Evolutionary conservation across 2,797 vertebrate genomes (phyloP).

Genomic region (Urosaurus nigricauda): DNA sequence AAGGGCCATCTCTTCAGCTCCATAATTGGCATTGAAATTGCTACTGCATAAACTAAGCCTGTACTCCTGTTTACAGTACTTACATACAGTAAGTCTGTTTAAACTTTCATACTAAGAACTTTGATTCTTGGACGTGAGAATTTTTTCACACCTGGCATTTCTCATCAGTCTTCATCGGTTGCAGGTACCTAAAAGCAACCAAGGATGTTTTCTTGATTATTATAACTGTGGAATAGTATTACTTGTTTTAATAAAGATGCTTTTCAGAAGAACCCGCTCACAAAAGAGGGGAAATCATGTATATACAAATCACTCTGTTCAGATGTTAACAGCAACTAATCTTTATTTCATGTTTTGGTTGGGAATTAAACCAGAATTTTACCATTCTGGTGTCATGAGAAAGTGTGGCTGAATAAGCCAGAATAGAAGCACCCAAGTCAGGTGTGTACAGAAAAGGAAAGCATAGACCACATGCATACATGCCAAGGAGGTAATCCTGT

Average conservation of each 20-base stretch:
- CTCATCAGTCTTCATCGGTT: neutral
- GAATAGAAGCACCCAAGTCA: neutral
- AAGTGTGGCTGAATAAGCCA: neutral
- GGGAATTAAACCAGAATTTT: neutral
- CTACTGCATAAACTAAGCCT: neutral
- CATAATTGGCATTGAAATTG: neutral
- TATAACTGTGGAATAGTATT: no score
- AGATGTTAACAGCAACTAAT: neutral
- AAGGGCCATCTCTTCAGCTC: no score
- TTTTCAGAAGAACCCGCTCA: neutral
- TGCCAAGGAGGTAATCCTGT: no score
- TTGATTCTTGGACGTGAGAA: neutral
- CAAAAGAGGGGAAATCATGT: neutral
- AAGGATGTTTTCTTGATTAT: no score
- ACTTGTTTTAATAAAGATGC: neutral
- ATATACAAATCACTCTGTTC: neutral
- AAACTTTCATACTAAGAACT: neutral
- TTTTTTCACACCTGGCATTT: neutral
- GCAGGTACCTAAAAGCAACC: no score
- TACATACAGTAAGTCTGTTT: neutral
- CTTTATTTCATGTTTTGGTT: neutral
- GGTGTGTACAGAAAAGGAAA: no score
- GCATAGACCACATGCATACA: neutral
- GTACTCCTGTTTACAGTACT: neutral
- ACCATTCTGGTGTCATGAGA: neutral